Evolutionary conservation across 2,113 vertebrate species (phyloP).

Genomic region (Corythornis cristatus): DNA sequence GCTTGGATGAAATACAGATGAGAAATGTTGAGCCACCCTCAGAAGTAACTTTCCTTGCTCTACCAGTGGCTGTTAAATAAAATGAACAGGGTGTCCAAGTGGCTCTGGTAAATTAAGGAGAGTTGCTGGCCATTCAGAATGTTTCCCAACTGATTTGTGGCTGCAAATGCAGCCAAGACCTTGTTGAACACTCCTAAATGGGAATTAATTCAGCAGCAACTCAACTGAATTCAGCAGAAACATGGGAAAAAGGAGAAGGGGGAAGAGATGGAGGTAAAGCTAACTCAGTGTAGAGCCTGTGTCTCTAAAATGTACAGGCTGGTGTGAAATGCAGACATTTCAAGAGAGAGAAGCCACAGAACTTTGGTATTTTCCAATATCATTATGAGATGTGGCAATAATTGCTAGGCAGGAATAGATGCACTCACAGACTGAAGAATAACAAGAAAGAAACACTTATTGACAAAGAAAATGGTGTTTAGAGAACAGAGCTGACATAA

Average conservation of each 20-base stretch:
- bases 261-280: neutral
- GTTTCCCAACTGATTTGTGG: neutral
- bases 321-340: neutral
- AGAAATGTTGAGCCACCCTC: neutral
- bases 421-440: neutral
- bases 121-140: neutral
- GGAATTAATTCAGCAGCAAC: neutral
- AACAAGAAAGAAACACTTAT: neutral
- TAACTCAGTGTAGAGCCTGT: neutral
- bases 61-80: neutral
- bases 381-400: neutral
- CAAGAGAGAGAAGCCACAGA: neutral
- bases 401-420: neutral
- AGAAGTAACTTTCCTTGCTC: neutral
- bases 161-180: neutral
- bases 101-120: neutral
- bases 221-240: neutral
- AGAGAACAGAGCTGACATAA: neutral
- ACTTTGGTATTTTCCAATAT: neutral
- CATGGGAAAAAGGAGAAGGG: accelerated
- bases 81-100: neutral
- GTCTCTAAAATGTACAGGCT: neutral
- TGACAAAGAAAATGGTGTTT: neutral
- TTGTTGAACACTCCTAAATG: neutral
- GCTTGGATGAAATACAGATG: neutral